These are phyloP conservation scores for Rhyacichthys aspro DNA, from an alignment of 2,797 vertebrate genomes.

Conservation along the genomic window DNA sequence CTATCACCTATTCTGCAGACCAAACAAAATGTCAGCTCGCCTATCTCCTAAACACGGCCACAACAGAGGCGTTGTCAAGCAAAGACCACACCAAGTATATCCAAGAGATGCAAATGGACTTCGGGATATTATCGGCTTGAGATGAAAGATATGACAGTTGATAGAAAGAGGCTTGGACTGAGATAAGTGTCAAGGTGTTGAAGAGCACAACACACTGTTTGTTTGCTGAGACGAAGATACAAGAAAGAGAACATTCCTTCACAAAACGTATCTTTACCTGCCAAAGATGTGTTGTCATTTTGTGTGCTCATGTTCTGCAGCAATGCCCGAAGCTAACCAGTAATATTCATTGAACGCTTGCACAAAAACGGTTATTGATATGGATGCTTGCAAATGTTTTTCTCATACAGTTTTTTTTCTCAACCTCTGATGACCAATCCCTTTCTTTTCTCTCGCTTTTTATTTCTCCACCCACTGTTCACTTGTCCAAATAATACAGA, in stretches of 20 bases:
- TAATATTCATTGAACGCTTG: neutral
- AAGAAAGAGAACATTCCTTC: constrained; percentile 23
- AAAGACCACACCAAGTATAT: constrained; percentile 55
- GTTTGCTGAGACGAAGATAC: constrained; percentile 19
- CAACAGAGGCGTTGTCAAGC: constrained; percentile 64
- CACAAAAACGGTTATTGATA: constrained; percentile 30
- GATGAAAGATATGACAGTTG: constrained; percentile 66
- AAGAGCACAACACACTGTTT: constrained; percentile 29
- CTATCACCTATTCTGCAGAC: constrained; percentile 60
- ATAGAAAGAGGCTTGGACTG: constrained; percentile 45
- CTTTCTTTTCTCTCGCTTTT: neutral
- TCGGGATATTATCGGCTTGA: constrained; percentile 51
- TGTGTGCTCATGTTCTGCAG: constrained; percentile 10
- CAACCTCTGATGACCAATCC: constrained; percentile 16
- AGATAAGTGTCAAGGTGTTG: constrained; percentile 39
- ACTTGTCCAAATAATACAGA: constrained; percentile 65
- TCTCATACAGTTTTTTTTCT: constrained; percentile 44
- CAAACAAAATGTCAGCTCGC: constrained; percentile 64
- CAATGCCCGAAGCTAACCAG: constrained; percentile 5
- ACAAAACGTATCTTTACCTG: constrained; percentile 15
- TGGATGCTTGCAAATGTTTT: constrained; percentile 50
- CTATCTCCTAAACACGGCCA: constrained; percentile 62
- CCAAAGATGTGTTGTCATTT: constrained; percentile 12
- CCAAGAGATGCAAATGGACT: constrained; percentile 50
- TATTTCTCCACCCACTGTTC: constrained; percentile 25